Evolutionary conservation across 2,113 vertebrate genomes (phyloP), one percentile per base, ranked within the genome.

Genomic region (Otolemur garnettii): DNA sequence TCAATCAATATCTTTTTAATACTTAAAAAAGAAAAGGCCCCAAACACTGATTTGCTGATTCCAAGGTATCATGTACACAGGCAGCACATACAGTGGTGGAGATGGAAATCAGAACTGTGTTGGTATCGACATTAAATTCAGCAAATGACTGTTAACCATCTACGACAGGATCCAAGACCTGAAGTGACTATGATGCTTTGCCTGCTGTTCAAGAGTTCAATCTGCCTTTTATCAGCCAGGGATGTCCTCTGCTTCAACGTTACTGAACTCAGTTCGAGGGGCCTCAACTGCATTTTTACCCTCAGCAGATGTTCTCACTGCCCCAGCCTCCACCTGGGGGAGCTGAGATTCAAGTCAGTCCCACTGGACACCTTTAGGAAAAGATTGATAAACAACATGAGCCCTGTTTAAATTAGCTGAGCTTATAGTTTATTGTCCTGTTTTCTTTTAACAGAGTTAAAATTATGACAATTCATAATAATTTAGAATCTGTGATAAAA

Each of bases 401-500:
- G 24, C 80, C 26, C 45, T 86, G 62, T 93, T 81, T 75, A 86
- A 77, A 50, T 78, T 79, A 87, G 38, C 45, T 57, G 21, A 91
- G 17, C 14, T 78, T 33, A 55, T 42, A 66, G 4, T 72, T 33
- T 28, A 26, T n/a, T 59, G 33, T 38, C 50, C 55, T 66, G 30
- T 74, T 53, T 66, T 81, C 95, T 30, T 86, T 42, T 50, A 81
- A 62, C 0, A 28, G 33, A 24, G 42, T 64, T 18, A 91, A 91
- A 93, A 91, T 60, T 30, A 88, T 77, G 78, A 72, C n/a, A 62
- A 69, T 69, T 77, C 60, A 64, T 50, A 83, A 57, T 84, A 24
- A 24, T 42, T 77, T 93, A 85, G 26, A 42, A 33, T 75, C n/a
- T 91, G 22, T n/a, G 85, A 93, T 30, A 13, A 86, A 96, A 87